Evolutionary conservation across 1,140 invertebrate genomes (phyloP).

Genomic region (Camponotus pennsylvanicus): DNA sequence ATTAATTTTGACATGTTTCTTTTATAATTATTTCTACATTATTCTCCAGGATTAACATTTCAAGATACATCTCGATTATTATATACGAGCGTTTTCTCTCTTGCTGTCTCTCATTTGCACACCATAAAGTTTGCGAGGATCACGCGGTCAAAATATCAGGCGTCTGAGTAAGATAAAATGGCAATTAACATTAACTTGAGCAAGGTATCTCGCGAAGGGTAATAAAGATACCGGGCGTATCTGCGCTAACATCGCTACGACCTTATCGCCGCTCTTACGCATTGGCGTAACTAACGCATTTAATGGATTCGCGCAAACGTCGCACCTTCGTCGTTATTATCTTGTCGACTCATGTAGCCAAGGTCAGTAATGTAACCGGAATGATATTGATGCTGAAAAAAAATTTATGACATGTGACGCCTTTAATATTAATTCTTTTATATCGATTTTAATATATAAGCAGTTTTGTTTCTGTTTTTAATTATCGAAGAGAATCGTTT

Average conservation of each 20-base stretch:
- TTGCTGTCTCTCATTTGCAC: conserved; percentile 33
- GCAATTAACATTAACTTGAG: conserved; percentile 83
- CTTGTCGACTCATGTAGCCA: conserved; percentile 41
- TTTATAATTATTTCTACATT: conserved; percentile 3
- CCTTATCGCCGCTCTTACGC: conserved; percentile 74
- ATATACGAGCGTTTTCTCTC: conserved; percentile 21
- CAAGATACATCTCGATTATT: conserved; percentile 13
- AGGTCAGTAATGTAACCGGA: conserved; percentile 55
- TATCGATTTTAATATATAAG: neutral
- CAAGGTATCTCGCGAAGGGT: conserved; percentile 76
- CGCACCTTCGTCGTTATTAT: conserved; percentile 14
- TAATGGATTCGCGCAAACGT: conserved; percentile 23
- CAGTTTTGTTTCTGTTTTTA: neutral
- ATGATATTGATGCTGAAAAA: neutral
- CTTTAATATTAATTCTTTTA: neutral
- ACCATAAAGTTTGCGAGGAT: conserved; percentile 78
- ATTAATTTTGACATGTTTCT: neutral
- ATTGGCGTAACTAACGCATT: conserved; percentile 72
- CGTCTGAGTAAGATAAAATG: conserved; percentile 83
- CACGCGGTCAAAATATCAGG: conserved; percentile 79
- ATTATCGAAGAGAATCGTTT: neutral
- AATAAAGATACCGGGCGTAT: conserved; percentile 84
- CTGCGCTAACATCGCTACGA: conserved; percentile 76
- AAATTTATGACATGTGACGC: neutral
- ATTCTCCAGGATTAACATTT: conserved; percentile 3